Percentiles rank a stretch among this genome's conserved stretches.
Evolutionary conservation across 64 coral and sea anemone species (phyloP).

Genomic region (Dendronephthya gigantea): DNA sequence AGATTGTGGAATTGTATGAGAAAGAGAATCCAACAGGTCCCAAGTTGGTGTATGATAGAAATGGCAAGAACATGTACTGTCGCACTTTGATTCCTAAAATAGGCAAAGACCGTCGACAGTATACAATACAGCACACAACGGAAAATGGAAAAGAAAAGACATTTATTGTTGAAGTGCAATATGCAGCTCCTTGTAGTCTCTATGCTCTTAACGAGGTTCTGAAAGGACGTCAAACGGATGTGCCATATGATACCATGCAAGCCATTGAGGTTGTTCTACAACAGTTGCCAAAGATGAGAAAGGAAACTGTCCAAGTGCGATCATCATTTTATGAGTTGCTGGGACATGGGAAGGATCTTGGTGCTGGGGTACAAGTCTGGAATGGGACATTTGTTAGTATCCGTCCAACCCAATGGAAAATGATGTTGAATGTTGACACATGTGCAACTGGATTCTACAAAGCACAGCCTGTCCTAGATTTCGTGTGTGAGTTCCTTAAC

Average conservation of each 20-base stretch:
- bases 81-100: conserved; percentile 36
- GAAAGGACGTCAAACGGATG: conserved; percentile 58
- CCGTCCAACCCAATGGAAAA: conserved; percentile 91
- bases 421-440: conserved; percentile 91
- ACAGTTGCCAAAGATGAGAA: conserved; percentile 71
- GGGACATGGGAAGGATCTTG: conserved; percentile 46
- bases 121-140: not conserved
- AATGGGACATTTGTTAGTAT: conserved; percentile 91
- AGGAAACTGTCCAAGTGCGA: conserved; percentile 61
- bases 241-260: conserved; percentile 86
- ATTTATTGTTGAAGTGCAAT: conserved; percentile 57
- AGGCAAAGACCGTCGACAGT: not conserved
- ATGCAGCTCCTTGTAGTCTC: conserved; percentile 56
- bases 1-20: not conserved
- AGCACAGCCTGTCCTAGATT: conserved; percentile 50
- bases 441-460: not conserved
- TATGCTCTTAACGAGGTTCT: conserved; percentile 63
- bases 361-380: conserved; percentile 77
- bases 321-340: conserved; percentile 70
- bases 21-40: conserved; percentile 10
- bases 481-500: conserved; percentile 61
- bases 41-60: conserved; percentile 92
- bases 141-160: not conserved
- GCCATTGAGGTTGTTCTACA: conserved; percentile 72
- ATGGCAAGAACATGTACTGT: conserved; percentile 78